Percentiles rank a stretch among this genome's conserved stretches.
These are phyloP conservation scores for Ectropis crepuscularia DNA, from an alignment of 2,888 invertebrate species.

Conservation along the genomic window DNA sequence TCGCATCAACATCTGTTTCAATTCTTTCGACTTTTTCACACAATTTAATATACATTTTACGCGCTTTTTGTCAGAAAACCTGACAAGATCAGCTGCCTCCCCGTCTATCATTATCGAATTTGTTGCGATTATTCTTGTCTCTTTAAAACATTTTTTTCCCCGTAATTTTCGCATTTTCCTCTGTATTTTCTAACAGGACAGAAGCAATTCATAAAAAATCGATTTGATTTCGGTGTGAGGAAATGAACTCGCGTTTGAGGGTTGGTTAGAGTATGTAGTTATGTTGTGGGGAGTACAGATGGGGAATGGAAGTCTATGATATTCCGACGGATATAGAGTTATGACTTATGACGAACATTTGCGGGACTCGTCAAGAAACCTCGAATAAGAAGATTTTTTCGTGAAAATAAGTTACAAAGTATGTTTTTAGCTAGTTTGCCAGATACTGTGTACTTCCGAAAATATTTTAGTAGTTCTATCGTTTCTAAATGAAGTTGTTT, in stretches of 20 bases:
- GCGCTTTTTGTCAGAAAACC: background rate
- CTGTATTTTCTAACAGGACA: background rate
- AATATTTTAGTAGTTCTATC: too few relatives aligned
- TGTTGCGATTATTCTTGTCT: slow-evolving; percentile 1
- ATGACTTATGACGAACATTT: background rate
- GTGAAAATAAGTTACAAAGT: too few relatives aligned
- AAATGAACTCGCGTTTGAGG: slow-evolving; percentile 8
- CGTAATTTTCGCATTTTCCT: background rate
- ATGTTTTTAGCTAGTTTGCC: too few relatives aligned
- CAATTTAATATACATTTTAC: too few relatives aligned
- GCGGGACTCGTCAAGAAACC: background rate
- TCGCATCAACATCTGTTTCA: too few relatives aligned
- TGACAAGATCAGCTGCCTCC: background rate
- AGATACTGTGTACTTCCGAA: too few relatives aligned
- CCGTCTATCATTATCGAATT: slow-evolving; percentile 10
- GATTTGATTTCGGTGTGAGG: slow-evolving; percentile 15
- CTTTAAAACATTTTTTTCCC: slow-evolving; percentile 6
- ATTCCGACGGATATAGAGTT: slow-evolving; percentile 2
- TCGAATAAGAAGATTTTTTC: too few relatives aligned
- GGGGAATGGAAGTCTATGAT: background rate
- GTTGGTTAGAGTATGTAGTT: background rate
- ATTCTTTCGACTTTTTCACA: too few relatives aligned
- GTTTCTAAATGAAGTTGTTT: background rate
- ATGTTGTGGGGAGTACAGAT: slow-evolving; percentile 2
- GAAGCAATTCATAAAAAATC: slow-evolving; percentile 14